Base-by-base conservation (phyloP, 1,140 invertebrate species). In the Papilio helenus region DNA sequence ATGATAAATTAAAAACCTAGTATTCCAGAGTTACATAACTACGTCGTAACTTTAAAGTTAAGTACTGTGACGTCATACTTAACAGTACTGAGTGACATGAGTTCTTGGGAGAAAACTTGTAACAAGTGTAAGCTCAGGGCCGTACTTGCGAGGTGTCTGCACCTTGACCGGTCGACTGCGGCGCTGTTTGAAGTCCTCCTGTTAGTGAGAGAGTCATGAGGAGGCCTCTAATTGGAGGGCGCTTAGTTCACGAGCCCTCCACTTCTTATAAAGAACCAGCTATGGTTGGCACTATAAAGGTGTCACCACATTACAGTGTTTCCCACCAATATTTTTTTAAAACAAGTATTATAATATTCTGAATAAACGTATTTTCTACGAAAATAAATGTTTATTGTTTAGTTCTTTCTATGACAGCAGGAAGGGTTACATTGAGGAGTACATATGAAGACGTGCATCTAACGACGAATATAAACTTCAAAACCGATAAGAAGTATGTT, bases 221-320 rank as follows among this genome's bases (percentile, higher is more conserved):
- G 83, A 79, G 68, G 76, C 84, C 81, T 79, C 86, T 91, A 91
- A 91, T 91, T 91, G 89, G 88, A 91, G 89, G 80, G 89, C 83
- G 81, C 89, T 90, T 86, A 84, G 34, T 80, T 86, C 80, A 72
- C 79, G 88, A 83, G 87, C 86, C 65, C 87, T 88, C 51, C 55
- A 82, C 76, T 73, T 86, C 78, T 82, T 84, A 83, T 87, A 86
- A 82, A 86, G 81, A 84, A 78, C 26, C 26, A 26, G 55, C 85
- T 83, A 83, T 79, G 79, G 85, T 84, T 80, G 49, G 44, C 39
- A 55, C 80, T 83, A 42, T 80, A 78, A 83, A 46, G 26, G 58
- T 34, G 65, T 80, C 46, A n/a, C 65, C 39, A 79, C 77, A 81
- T 42, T 76, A 51, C n/a, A 61, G 65, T 44, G 23, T 51, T 71